Evolutionary conservation across 2,888 invertebrate genomes (phyloP).

Genomic region (Hyppa rectilinea): DNA sequence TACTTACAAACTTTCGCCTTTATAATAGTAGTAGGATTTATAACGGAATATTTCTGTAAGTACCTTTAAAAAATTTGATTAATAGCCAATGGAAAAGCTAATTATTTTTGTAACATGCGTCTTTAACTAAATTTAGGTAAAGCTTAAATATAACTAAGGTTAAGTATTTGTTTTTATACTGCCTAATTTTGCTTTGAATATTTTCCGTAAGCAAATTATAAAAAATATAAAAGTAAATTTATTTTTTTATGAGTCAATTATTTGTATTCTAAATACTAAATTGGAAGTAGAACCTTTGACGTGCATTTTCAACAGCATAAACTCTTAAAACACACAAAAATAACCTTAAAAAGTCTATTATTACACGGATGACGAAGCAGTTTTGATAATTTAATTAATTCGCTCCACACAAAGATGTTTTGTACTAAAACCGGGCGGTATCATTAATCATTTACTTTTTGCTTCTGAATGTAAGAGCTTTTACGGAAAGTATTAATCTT

Average conservation of each 20-base stretch:
- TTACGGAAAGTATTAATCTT: conserved; percentile 53
- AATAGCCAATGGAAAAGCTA: not conserved
- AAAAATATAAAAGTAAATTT: not conserved
- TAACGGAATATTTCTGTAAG: not conserved
- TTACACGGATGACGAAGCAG: conserved; percentile 40
- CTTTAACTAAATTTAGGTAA: not conserved
- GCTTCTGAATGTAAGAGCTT: conserved; percentile 40
- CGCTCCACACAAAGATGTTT: conserved; percentile 41
- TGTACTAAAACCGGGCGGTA: conserved; percentile 31
- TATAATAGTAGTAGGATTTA: no score
- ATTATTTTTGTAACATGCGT: no score
- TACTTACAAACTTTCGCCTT: no score
- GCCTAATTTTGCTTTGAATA: not conserved
- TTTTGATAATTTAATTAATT: conserved; percentile 44
- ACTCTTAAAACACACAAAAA: conserved; percentile 11
- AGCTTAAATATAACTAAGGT: not conserved
- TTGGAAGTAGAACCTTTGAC: not conserved
- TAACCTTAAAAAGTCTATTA: conserved; percentile 22
- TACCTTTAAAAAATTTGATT: not conserved
- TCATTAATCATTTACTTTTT: conserved; percentile 57
- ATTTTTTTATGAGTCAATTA: no score
- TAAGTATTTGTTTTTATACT: not conserved
- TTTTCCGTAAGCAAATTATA: not conserved
- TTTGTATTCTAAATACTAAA: no score
- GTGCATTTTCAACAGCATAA: not conserved